phyloP scores from a whole-genome alignment of 2,888 invertebrate genomes.

The Megastigmus dorsalis region DNA sequence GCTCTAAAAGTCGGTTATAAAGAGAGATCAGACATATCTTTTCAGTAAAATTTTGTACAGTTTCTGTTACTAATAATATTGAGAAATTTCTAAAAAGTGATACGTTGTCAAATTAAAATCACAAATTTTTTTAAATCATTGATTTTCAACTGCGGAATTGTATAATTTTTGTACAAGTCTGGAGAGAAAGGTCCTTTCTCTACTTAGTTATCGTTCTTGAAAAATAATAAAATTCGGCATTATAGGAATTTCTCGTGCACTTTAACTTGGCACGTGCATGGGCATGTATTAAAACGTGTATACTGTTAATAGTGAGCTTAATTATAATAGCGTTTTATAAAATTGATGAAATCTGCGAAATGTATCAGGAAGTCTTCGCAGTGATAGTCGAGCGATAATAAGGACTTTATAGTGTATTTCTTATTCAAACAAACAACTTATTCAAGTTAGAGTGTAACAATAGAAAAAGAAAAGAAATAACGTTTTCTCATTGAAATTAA shows the following conservation, averaged over 20 bases:
- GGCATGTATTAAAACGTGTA: slow-evolving; percentile 66
- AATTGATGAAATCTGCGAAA: slow-evolving; percentile 56
- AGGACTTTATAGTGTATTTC: slow-evolving; percentile 15
- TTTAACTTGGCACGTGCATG: slow-evolving; percentile 66
- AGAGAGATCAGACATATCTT: slow-evolving; percentile 28
- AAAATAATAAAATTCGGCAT: neutral
- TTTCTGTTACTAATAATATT: neutral
- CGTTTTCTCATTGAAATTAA: neutral
- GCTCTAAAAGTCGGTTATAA: slow-evolving; percentile 33
- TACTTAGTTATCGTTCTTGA: neutral
- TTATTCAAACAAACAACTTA: slow-evolving; percentile 5
- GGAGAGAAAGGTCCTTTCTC: slow-evolving; percentile 22
- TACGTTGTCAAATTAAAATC: too few species aligned
- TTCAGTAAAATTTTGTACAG: neutral
- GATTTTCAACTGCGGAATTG: too few species aligned
- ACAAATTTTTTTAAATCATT: too few species aligned
- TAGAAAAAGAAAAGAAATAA: neutral
- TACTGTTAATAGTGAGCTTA: slow-evolving; percentile 75
- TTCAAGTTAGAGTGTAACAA: neutral
- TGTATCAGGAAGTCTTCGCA: slow-evolving; percentile 55
- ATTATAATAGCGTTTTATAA: slow-evolving; percentile 65
- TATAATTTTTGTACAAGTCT: neutral
- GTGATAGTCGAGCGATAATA: slow-evolving; percentile 51
- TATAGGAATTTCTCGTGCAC: slow-evolving; percentile 63
- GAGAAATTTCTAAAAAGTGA: slow-evolving; percentile 1